phyloP scores from a whole-genome alignment of 2,888 invertebrate species.

The Geophilus truncorum region DNA sequence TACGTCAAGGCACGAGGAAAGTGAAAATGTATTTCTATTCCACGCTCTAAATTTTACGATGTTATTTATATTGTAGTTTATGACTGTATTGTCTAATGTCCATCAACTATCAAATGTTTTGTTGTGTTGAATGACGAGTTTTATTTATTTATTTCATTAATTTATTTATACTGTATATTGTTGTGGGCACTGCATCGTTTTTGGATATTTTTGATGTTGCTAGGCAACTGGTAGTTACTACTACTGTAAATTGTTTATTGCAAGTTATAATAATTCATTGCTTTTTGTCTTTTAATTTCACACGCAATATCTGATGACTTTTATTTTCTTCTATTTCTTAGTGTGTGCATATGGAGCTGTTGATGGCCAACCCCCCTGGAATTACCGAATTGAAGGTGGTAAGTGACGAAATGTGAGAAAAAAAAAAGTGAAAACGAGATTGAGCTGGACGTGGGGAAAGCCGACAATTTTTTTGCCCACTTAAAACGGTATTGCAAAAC shows the following conservation, averaged over 20 bases:
- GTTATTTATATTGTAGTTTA: neutral
- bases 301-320: neutral
- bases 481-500: neutral
- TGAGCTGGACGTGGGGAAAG: neutral
- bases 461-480: neutral
- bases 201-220: neutral
- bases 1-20: neutral
- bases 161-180: no score
- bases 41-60: neutral
- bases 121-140: neutral
- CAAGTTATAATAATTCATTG: neutral
- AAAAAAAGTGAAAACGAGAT: neutral
- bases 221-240: no score
- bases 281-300: neutral
- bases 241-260: no score
- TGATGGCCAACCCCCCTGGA: neutral
- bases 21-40: neutral
- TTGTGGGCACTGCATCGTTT: no score
- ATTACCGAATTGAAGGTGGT: neutral
- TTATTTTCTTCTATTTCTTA: neutral
- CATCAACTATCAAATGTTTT: neutral
- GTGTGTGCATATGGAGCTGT: neutral
- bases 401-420: neutral
- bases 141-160: no score
- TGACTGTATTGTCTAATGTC: neutral